These are phyloP conservation scores for Drosophila mercatorum DNA, from an alignment of 2,888 invertebrate species.

Conservation along the genomic window DNA sequence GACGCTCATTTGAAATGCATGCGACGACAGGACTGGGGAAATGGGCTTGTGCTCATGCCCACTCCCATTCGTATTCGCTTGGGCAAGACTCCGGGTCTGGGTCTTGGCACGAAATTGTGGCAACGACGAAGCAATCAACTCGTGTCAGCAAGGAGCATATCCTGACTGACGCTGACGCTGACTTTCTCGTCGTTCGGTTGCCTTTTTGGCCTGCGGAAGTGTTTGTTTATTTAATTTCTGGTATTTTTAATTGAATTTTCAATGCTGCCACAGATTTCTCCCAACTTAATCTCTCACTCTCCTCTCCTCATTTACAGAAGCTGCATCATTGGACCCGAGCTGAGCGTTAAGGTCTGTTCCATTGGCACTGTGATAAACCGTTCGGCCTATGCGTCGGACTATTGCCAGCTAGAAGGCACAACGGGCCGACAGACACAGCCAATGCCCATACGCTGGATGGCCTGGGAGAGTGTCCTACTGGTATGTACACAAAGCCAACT, in stretches of 20 bases:
- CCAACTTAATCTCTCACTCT: conserved; percentile 17
- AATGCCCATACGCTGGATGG: conserved; percentile 94
- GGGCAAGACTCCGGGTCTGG: not conserved
- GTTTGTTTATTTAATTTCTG: conserved; percentile 76
- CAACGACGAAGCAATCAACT: conserved; percentile 64
- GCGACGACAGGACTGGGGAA: conserved; percentile 46
- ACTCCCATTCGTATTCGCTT: not conserved
- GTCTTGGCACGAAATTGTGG: conserved; percentile 21
- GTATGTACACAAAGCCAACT: conserved; percentile 85
- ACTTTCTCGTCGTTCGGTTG: conserved; percentile 17
- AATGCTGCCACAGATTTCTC: conserved; percentile 47
- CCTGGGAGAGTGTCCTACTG: conserved; percentile 92
- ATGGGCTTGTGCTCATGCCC: not conserved
- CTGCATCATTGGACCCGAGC: conserved; percentile 91
- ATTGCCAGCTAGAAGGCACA: conserved; percentile 90
- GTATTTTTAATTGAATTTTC: conserved; percentile 78
- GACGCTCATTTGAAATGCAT: conserved; percentile 72
- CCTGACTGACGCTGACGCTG: conserved; percentile 51
- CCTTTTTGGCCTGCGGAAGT: conserved; percentile 69
- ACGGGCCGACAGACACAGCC: conserved; percentile 86
- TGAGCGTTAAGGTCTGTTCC: conserved; percentile 90
- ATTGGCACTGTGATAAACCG: conserved; percentile 89
- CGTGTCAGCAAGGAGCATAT: conserved; percentile 61
- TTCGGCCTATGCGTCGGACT: conserved; percentile 90
- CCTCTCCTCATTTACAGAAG: conserved; percentile 86